Evolutionary conservation across 2,113 vertebrate species (phyloP), one percentile per base, ranked within the genome.

Genomic region (Microtus richardsoni): DNA sequence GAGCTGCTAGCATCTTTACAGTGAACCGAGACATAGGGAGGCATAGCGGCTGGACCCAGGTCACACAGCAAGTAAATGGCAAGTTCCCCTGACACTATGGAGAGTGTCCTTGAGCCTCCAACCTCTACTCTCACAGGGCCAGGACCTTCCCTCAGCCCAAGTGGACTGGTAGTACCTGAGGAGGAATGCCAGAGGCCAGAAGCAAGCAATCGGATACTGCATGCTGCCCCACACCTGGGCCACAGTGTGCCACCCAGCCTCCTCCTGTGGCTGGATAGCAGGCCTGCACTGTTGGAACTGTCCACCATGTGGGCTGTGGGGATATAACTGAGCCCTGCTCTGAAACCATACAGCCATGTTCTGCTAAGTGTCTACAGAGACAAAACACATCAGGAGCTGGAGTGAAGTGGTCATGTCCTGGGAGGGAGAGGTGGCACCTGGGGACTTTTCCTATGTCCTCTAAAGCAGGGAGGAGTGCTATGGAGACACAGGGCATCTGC

Each of bases 241-340:
- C 12, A 66, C 39, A 39, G 71, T 0, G 2, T 0, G 73, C 24
- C 13, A 0, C 30, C 4, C 0, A 10, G 54, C 17, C 54, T 49
- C 26, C 0, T n/a, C 49, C n/a, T 3, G 12, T 33, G 79, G 11
- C 54, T 39, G 17, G 28, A 8, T 24, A 84, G 58, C 54, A 82
- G 79, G 58, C 80, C 6, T 54, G 47, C 21, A 36, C 33, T 33
- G 16, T 10, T 49, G 66, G 44, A 52, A 68, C 44, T 3, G 2
- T 4, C 12, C 22, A 36, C 33, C 5, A 14, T 68, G 64, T 58
- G 5, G 39, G 14, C 26, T 84, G n/a, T 11, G 10, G 47, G 33
- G 68, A 16, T 0, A 3, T 6, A 9, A 5, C 78, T 47, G 3
- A 73, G 78, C 44, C 6, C 1, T 7, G 22, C 41, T n/a, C 30